These are phyloP conservation scores for Nemoura dubitans DNA, from an alignment of 2,888 invertebrate species.

Conservation along the genomic window DNA sequence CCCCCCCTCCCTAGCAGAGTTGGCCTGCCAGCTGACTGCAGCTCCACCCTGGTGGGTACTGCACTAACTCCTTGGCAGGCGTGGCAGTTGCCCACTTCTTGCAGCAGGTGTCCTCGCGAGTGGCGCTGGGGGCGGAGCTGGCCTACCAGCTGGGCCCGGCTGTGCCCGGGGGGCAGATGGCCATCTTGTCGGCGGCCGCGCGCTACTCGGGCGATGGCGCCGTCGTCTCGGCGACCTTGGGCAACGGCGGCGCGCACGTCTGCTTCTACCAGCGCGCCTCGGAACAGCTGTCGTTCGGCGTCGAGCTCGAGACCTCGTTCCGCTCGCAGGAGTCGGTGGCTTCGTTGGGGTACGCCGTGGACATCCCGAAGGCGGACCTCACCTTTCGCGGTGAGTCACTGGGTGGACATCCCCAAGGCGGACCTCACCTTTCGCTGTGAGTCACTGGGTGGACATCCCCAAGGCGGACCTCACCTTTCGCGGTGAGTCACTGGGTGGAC, in stretches of 20 bases:
- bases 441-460: too few species aligned
- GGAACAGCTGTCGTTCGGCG: conserved; percentile 90
- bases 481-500: too few species aligned
- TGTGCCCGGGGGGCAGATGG: conserved; percentile 89
- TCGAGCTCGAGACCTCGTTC: conserved; percentile 93
- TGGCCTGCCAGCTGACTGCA: too few species aligned
- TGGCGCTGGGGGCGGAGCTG: conserved; percentile 93
- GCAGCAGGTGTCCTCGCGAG: conserved; percentile 81
- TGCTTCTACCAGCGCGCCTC: conserved; percentile 96
- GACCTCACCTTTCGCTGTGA: too few species aligned
- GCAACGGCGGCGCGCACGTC: conserved; percentile 82
- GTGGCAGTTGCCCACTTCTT: conserved; percentile 88
- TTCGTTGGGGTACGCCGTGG: conserved; percentile 93
- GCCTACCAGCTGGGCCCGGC: conserved; percentile 82
- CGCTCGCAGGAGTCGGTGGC: conserved; percentile 91
- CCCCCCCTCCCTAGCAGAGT: too few species aligned
- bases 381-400: conserved; percentile 82
- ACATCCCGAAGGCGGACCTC: conserved; percentile 93
- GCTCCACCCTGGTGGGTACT: too few species aligned
- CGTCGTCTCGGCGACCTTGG: conserved; percentile 65
- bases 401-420: too few species aligned
- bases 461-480: too few species aligned
- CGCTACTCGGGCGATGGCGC: conserved; percentile 72
- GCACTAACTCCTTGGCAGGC: conserved; percentile 62
- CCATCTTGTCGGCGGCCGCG: conserved; percentile 86